These are phyloP conservation scores for Acleris literana DNA, from an alignment of 2,888 invertebrate genomes.

Conservation along the genomic window DNA sequence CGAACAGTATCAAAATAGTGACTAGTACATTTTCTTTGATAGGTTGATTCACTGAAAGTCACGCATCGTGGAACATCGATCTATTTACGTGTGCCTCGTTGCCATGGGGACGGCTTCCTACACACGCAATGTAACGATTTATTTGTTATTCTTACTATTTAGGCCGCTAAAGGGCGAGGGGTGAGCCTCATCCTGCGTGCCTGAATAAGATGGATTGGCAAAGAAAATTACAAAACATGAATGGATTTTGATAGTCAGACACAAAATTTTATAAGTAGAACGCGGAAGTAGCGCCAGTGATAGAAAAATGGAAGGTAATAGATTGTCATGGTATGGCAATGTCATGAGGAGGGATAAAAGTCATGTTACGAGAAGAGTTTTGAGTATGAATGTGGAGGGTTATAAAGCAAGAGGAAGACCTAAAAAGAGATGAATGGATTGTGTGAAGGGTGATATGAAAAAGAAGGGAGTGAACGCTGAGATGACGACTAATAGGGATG, in stretches of 20 bases:
- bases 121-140: conserved; percentile 30
- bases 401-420: no score
- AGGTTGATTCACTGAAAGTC: conserved; percentile 4
- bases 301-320: no score
- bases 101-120: conserved; percentile 11
- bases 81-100: conserved; percentile 26
- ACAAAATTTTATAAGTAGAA: no score
- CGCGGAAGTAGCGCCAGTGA: no score
- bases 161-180: conserved; percentile 17
- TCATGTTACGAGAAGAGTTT: no score
- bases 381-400: no score
- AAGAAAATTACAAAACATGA: not conserved
- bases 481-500: no score
- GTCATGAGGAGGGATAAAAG: no score
- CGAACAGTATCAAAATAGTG: not conserved
- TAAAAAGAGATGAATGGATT: no score
- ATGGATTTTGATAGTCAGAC: not conserved
- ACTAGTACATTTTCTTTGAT: not conserved
- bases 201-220: not conserved
- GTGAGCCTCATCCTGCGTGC: not conserved
- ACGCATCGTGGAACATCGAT: conserved; percentile 21
- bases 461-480: no score
- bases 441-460: no score
- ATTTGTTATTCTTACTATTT: conserved; percentile 19
- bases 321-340: no score